Percentiles rank a stretch among this genome's conserved stretches.
Evolutionary conservation across 2,888 invertebrate species (phyloP).

Genomic region (Hipparchia semele): DNA sequence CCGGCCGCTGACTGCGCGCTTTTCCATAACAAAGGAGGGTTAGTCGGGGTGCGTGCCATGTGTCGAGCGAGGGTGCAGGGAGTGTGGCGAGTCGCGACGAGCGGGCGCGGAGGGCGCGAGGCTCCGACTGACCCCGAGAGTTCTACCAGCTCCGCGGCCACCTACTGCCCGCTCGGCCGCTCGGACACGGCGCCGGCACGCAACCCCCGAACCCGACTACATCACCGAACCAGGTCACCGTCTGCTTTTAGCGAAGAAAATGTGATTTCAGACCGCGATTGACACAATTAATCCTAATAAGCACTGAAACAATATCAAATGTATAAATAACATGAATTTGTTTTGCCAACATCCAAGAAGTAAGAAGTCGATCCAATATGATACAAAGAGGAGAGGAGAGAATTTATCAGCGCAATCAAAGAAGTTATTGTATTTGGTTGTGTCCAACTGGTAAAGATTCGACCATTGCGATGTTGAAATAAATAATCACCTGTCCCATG

Average conservation of each 20-base stretch:
- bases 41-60: conserved; percentile 55
- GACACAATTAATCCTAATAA: conserved; percentile 23
- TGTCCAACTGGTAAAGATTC: background rate
- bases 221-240: conserved; percentile 73
- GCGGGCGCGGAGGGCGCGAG: conserved; percentile 78
- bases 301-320: background rate
- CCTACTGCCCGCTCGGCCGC: conserved; percentile 69
- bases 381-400: background rate
- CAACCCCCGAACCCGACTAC: conserved; percentile 59
- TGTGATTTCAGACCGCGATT: conserved; percentile 37
- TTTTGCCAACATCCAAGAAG: background rate
- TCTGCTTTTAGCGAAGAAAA: conserved; percentile 45
- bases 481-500: background rate
- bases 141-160: conserved; percentile 42
- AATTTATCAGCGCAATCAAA: background rate
- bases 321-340: background rate
- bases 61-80: conserved; percentile 44
- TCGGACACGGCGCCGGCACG: conserved; percentile 64
- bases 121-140: conserved; percentile 67
- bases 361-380: background rate
- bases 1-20: conserved; percentile 68
- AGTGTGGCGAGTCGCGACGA: conserved; percentile 58
- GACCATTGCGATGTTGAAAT: background rate
- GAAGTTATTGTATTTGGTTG: background rate
- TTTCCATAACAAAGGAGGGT: conserved; percentile 71